Percentiles rank a stretch among this genome's conserved stretches.
These are phyloP conservation scores for Cynodonichthys magdalenae DNA, from an alignment of 2,797 vertebrate genomes.

Conservation along the genomic window DNA sequence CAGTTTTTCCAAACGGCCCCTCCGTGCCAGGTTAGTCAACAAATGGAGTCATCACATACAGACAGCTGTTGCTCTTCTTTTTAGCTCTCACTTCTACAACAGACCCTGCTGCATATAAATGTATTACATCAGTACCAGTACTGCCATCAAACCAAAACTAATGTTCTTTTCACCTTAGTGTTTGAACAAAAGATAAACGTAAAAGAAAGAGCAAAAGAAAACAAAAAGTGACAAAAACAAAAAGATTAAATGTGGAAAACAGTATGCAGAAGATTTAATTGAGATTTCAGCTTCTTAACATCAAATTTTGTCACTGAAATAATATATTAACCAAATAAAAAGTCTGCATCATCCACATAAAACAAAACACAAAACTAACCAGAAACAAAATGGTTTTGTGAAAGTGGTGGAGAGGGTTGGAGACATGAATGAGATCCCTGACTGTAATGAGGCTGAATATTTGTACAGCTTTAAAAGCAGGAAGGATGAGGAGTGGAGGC, in stretches of 20 bases:
- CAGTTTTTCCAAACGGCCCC: conserved; percentile 70
- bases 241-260: no score
- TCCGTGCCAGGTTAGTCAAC: conserved; percentile 69
- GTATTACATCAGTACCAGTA: conserved; percentile 31
- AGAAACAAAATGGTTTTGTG: conserved; percentile 14
- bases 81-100: conserved; percentile 15
- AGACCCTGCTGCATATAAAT: conserved; percentile 28
- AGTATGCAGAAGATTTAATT: no score
- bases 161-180: background rate
- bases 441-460: conserved; percentile 37
- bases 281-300: no score
- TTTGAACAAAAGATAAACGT: no score
- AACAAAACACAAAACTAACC: conserved; percentile 31
- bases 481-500: conserved; percentile 29
- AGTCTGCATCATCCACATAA: conserved; percentile 13
- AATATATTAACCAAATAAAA: background rate
- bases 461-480: conserved; percentile 42
- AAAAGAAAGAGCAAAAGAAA: no score
- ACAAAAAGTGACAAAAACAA: no score
- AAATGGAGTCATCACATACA: conserved; percentile 73
- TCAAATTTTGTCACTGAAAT: background rate
- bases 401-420: conserved; percentile 24
- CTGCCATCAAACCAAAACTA: conserved; percentile 9
- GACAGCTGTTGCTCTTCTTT: conserved; percentile 64
- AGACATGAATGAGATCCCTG: conserved; percentile 39